These are phyloP conservation scores for Champsocephalus esox DNA, from an alignment of 2,797 vertebrate genomes.

Conservation along the genomic window DNA sequence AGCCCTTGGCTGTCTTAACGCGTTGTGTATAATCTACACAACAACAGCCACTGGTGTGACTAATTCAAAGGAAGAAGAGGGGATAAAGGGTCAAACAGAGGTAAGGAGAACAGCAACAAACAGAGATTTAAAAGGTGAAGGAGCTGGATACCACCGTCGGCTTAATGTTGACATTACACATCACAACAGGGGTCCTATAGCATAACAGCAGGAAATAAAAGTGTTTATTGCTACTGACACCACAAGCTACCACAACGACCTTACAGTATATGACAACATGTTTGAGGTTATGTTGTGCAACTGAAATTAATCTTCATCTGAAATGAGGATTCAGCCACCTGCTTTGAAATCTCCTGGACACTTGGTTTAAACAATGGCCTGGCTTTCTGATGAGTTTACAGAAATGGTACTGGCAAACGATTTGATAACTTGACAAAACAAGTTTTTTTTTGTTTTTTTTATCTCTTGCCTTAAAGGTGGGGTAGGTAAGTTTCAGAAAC, in stretches of 20 bases:
- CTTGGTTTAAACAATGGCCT: no score
- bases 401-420: no score
- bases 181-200: constrained; percentile 7
- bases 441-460: no score
- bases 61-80: constrained; percentile 43
- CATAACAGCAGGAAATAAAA: constrained; percentile 2
- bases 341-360: no score
- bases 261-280: neutral
- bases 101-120: constrained; percentile 27
- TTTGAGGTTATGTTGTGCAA: neutral
- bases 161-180: constrained; percentile 2
- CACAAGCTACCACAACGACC: neutral
- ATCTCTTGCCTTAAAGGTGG: neutral
- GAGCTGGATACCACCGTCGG: neutral
- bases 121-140: constrained; percentile 31
- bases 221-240: constrained; percentile 3
- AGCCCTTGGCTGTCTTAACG: constrained; percentile 47
- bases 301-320: neutral
- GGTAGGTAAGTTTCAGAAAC: no score
- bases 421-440: no score
- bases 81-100: constrained; percentile 24
- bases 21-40: constrained; percentile 57
- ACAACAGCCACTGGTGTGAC: constrained; percentile 51
- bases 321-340: neutral
- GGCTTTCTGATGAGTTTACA: no score